Base-by-base conservation (phyloP, 1,140 invertebrate species). In the Gonatopus flavifemur region DNA sequence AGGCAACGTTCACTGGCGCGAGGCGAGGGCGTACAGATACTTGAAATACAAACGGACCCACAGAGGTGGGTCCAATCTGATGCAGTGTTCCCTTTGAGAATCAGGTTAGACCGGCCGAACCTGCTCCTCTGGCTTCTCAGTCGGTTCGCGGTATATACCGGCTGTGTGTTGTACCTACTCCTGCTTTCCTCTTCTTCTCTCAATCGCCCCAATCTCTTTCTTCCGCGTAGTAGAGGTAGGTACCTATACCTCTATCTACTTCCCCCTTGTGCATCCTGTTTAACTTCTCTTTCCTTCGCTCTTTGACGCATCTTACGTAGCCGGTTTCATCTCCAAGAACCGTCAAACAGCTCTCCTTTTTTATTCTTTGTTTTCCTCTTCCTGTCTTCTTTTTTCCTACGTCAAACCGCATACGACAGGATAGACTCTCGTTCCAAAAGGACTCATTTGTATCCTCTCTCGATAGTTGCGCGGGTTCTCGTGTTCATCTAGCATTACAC, bases 61-160 rank as follows among this genome's bases (percentile, higher is more conserved):
- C 63, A 57, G 63, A 58, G 70, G 70, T 74, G 73, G 69, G 72
- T 72, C 73, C 69, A 71, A 72, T 72, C 67, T 69, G 69, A 72
- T 68, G 60, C 55, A 55, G 70, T 67, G 70, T 72, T 72, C 65
- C 67, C 69, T 75, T 75, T 70, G 59, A 70, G 72, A 77, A 78
- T 77, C 76, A 78, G 76, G 76, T 78, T 78, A 77, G 74, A 78
- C 76, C 76, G 76, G 76, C 76, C 69, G 74, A 78, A 78, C 76
- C 74, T 76, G 76, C 74, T 78, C 60, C 64, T 69, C 69, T 62
- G 69, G 64, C 66, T 67, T 65, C 68, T 72, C 61, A 65, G 61
- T 59, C 49, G 49, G 52, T 67, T 62, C 69, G 67, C 52, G 53
- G 59, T 61, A 67, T 69, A 67, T 71, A 66, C 56, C 62, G 60